Percentiles rank a stretch among this genome's conserved stretches.
Evolutionary conservation across 2,888 invertebrate genomes (phyloP).

Genomic region (Mellilla xanthometata): DNA sequence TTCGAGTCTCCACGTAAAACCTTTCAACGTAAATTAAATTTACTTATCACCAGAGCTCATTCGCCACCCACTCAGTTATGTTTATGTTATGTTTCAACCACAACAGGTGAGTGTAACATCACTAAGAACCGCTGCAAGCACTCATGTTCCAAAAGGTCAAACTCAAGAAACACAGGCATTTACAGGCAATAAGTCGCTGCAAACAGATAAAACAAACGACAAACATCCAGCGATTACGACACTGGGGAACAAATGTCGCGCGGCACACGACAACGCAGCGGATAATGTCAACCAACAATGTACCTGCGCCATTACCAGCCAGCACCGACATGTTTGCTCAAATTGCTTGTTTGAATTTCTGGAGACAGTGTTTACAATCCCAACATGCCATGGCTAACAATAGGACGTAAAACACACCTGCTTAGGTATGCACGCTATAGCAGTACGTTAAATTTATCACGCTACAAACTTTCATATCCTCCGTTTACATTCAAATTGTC

Average conservation of each 20-base stretch:
- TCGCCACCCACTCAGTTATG: no score
- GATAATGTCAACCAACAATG: slow-evolving; percentile 42
- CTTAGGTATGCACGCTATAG: slow-evolving; percentile 31
- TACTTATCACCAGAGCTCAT: no score
- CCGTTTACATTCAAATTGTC: slow-evolving; percentile 29
- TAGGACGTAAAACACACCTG: slow-evolving; percentile 39
- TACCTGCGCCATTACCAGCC: slow-evolving; percentile 27
- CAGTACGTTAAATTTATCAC: slow-evolving; percentile 32
- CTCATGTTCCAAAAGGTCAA: slow-evolving; percentile 17
- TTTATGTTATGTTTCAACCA: background rate
- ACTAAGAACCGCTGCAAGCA: background rate
- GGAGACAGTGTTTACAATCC: slow-evolving; percentile 59
- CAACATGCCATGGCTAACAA: slow-evolving; percentile 61
- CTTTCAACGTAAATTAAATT: no score
- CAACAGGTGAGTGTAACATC: slow-evolving; percentile 7
- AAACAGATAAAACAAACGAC: slow-evolving; percentile 45
- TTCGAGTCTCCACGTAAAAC: no score
- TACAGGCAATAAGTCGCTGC: slow-evolving; percentile 37
- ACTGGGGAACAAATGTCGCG: slow-evolving; percentile 43
- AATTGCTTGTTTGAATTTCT: slow-evolving; percentile 58
- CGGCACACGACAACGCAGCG: slow-evolving; percentile 31
- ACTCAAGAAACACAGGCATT: slow-evolving; percentile 23
- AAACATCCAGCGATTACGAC: slow-evolving; percentile 48
- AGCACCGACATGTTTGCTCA: slow-evolving; percentile 42
- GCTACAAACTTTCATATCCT: slow-evolving; percentile 31